Base-by-base conservation (phyloP, 1,140 invertebrate genomes). In the Drosophila arawakana region DNA sequence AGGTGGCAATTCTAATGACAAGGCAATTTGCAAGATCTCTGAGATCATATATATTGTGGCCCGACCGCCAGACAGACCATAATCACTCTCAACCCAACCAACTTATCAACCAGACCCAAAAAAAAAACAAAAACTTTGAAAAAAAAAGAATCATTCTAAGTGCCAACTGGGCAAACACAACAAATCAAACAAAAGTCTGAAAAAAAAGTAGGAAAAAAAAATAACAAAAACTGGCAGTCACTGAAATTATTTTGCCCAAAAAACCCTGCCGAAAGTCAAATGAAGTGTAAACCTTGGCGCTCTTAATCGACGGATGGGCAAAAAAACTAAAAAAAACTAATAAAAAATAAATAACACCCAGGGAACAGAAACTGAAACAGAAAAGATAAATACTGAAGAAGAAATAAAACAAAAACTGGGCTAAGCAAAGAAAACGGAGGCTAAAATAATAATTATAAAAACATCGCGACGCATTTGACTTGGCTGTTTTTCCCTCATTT, bases 361-460 rank as follows among this genome's bases (percentile, higher is more conserved):
- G 62, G 41, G 43, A 47, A 58, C 47, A 65, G 13, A 35, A 55
- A 30, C n/a, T 11, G 13, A 54, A 34, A 62, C 10, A 54, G 34
- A 39, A 35, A 35, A 72, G 69, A 66, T 65, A 65, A 65, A 65
- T 65, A 65, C 49, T 11, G 25, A 44, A 65, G 61, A 62, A 58
- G 46, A 55, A 39, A 52, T 25, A 67, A 52, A 59, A 73, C 37
- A 39, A 15, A 70, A 75, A 71, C 46, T 71, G 59, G 59, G 73
- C 73, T 75, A 75, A 71, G 68, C 73, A 75, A 75, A 75, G 68
- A 75, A 71, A 57, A 69, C 58, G 52, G 49, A 74, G 66, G 72
- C 72, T 74, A 69, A 74, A 74, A 63, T 74, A 74, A 74, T 62
- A 58, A 62, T 74, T 70, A 70, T 62, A 58, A 62, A 30, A 58